These are phyloP conservation scores for Hemicordylus capensis DNA, from an alignment of 2,113 vertebrate species.

Conservation along the genomic window DNA sequence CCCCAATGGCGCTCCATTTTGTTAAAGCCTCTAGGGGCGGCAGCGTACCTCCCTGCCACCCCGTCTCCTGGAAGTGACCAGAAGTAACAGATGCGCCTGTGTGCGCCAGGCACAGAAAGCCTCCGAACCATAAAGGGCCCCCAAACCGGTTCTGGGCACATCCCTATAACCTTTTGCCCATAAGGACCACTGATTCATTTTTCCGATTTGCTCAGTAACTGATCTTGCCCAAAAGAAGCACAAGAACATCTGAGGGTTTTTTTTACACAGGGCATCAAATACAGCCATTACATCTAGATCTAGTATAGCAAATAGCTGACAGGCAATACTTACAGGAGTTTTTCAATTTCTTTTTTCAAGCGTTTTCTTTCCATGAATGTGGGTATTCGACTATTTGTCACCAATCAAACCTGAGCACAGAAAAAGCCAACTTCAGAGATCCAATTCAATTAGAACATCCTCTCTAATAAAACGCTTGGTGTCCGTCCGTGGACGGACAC, in stretches of 20 bases:
- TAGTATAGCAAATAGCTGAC: background rate
- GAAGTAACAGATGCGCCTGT: too few relatives aligned
- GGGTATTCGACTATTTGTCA: background rate
- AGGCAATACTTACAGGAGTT: conserved; percentile 82
- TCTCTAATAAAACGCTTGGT: too few relatives aligned
- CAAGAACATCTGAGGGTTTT: background rate
- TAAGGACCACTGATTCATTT: background rate
- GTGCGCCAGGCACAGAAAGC: too few relatives aligned
- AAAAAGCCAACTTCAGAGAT: conserved; percentile 5
- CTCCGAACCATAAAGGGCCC: too few relatives aligned
- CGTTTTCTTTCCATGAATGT: conserved; percentile 79
- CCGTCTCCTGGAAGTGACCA: too few relatives aligned
- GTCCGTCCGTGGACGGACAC: too few relatives aligned
- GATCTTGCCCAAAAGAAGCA: background rate
- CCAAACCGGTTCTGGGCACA: too few relatives aligned
- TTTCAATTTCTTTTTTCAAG: conserved; percentile 81
- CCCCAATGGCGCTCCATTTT: too few relatives aligned
- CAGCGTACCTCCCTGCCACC: too few relatives aligned
- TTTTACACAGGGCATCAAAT: background rate
- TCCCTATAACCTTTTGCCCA: too few relatives aligned
- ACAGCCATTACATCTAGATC: background rate
- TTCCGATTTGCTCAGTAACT: background rate
- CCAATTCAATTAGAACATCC: background rate
- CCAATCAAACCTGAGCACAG: conserved; percentile 12
- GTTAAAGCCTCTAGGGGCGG: too few relatives aligned